Evolutionary conservation across 2,888 invertebrate genomes (phyloP), one percentile per base, ranked within the genome.

Genomic region (Campoplex capitator): DNA sequence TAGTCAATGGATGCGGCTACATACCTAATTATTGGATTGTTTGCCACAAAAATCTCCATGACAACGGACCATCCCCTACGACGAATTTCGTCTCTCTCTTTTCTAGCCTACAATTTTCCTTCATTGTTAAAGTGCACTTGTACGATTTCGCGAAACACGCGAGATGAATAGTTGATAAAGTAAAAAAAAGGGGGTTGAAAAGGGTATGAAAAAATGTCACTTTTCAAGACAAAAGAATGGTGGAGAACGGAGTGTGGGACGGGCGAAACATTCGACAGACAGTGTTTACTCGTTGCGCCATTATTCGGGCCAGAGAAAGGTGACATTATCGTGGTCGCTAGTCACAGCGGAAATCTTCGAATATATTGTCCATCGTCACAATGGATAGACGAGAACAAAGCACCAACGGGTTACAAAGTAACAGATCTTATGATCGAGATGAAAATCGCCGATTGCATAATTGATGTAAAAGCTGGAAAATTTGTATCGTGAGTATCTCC

Each of bases 221-320:
- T 99, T 91, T 99, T 99, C 93, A 98, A 98, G 95, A 96, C 97
- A 13, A 96, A 98, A 92, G 97, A 97, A 91, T 98, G 98, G 97
- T 99, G 99, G 98, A 96, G 97, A 28, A 97, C 97, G 18, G 95
- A 96, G 76, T 97, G 97, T 91, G 97, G 96, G 28, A 95, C 95
- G 74, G 95, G 96, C 65, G 97, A 96, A 93, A 95, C 95, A 89
- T 97, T 96, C 94, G 96, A 97, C 89, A 86, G 91, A 16, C 92
- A 91, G 51, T 92, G 93, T 82, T 84, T 94, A 51, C 81, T 93
- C 32, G 89, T 93, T 2, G 88, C 90, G 3, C 90, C 92, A 32
- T 79, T 91, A 18, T 89, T 92, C 67, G 90, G 90, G 9, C 83
- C 85, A 4, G 92, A 91, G 3, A 89, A 84, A 48, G 91, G 89